Evolutionary conservation across 64 coral and sea anemone genomes (phyloP).

Genomic region (Montipora sp.): DNA sequence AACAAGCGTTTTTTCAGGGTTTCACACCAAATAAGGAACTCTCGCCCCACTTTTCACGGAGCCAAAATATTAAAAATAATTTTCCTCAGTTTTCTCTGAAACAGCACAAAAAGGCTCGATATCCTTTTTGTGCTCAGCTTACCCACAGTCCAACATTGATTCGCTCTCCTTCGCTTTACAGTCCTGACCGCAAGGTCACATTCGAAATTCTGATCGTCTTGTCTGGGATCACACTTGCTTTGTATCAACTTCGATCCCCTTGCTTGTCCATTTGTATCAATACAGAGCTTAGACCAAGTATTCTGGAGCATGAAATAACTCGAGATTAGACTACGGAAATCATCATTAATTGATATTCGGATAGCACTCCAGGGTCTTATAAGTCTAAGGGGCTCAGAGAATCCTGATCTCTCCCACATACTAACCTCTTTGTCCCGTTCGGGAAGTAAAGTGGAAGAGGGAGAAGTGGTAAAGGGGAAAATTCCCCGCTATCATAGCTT

Average conservation of each 20-base stretch:
- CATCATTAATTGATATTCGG: not conserved
- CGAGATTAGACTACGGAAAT: not conserved
- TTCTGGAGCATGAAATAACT: conserved; percentile 57
- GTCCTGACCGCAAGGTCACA: conserved; percentile 93
- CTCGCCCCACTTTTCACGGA: no score
- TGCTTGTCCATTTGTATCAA: conserved; percentile 83
- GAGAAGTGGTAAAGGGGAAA: no score
- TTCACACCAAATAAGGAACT: no score
- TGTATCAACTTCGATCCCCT: conserved; percentile 71
- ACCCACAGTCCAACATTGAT: conserved; percentile 89
- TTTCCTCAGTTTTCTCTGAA: no score
- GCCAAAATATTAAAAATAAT: no score
- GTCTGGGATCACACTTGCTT: conserved; percentile 79
- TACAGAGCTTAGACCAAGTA: conserved; percentile 78
- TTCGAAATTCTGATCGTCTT: conserved; percentile 89
- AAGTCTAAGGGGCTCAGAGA: not conserved
- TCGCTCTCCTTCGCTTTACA: conserved; percentile 85
- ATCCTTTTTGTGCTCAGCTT: not conserved
- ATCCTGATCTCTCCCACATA: no score
- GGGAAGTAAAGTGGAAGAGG: no score
- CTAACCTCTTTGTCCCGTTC: no score
- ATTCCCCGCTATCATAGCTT: no score
- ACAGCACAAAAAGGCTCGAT: no score
- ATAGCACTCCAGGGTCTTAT: not conserved
- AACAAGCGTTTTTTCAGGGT: no score